These are phyloP conservation scores for Cynaeus angustus DNA, from an alignment of 2,888 invertebrate species.

Conservation along the genomic window DNA sequence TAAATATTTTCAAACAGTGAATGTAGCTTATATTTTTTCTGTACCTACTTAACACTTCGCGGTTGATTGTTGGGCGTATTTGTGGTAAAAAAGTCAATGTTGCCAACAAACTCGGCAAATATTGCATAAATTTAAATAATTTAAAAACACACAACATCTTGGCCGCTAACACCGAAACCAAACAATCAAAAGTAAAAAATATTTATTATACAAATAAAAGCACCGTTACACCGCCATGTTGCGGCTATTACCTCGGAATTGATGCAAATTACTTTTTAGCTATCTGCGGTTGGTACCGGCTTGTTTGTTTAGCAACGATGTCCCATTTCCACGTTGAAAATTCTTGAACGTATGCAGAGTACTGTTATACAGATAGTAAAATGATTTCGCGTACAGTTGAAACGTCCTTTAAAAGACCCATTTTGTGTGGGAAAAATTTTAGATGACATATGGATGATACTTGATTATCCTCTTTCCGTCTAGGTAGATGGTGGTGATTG, in stretches of 20 bases:
- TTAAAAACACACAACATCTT: conserved; percentile 3
- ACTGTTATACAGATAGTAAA: conserved; percentile 50
- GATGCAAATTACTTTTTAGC: conserved; percentile 49
- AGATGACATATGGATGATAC: conserved; percentile 5
- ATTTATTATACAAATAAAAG: conserved; percentile 40
- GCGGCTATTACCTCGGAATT: conserved; percentile 28
- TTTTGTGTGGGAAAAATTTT: not conserved
- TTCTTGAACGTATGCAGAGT: conserved; percentile 45
- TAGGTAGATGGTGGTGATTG: conserved; percentile 18
- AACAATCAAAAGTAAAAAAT: conserved; percentile 50
- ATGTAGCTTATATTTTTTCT: too few relatives aligned
- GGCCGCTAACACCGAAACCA: conserved; percentile 10
- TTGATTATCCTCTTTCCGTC: conserved; percentile 9
- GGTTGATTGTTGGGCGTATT: not conserved
- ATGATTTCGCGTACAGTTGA: conserved; percentile 45
- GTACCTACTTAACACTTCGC: too few relatives aligned
- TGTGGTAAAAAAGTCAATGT: not conserved
- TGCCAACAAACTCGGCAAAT: conserved; percentile 17
- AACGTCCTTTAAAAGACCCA: conserved; percentile 13
- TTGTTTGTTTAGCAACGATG: conserved; percentile 46
- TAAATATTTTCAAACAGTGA: too few relatives aligned
- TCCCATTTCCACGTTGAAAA: conserved; percentile 47
- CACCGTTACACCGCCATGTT: conserved; percentile 42
- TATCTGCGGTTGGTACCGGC: conserved; percentile 42
- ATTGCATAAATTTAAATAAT: conserved; percentile 28